Evolutionary conservation across 2,797 vertebrate species (phyloP).

Genomic region (Balearica regulorum): DNA sequence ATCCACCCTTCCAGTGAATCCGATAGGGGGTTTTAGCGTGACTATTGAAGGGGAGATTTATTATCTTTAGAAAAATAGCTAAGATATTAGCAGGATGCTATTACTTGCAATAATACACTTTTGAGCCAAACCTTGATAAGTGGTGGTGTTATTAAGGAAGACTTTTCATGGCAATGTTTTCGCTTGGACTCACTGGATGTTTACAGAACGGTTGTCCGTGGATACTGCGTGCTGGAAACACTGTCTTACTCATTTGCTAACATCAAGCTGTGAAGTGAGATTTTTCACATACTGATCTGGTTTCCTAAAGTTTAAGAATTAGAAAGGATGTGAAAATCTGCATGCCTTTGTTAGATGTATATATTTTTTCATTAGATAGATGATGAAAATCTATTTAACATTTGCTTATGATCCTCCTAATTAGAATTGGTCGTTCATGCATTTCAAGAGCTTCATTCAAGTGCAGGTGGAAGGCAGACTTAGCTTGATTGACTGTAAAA

Average conservation of each 20-base stretch:
- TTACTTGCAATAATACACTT: background rate
- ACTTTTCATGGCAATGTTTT: conserved; percentile 39
- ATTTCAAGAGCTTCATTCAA: background rate
- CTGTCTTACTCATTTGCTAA: background rate
- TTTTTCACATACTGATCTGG: background rate
- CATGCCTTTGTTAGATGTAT: background rate
- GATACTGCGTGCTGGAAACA: background rate
- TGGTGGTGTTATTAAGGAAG: conserved; percentile 13
- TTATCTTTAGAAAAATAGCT: conserved; percentile 24
- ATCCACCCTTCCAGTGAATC: background rate
- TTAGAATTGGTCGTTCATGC: background rate
- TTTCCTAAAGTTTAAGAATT: background rate
- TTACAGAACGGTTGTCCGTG: background rate
- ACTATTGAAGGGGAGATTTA: background rate
- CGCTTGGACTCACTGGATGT: background rate
- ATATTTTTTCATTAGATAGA: background rate
- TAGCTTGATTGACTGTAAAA: conserved; percentile 10
- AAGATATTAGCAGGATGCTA: conserved; percentile 33
- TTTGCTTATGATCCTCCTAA: background rate
- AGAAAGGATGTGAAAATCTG: background rate
- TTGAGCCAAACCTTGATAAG: background rate
- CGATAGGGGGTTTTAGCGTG: background rate
- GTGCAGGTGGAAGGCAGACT: background rate
- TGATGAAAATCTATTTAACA: background rate
- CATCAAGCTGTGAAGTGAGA: background rate